Evolutionary conservation across 2,797 vertebrate genomes (phyloP).

Genomic region (Cryptoblepharus egeriae): DNA sequence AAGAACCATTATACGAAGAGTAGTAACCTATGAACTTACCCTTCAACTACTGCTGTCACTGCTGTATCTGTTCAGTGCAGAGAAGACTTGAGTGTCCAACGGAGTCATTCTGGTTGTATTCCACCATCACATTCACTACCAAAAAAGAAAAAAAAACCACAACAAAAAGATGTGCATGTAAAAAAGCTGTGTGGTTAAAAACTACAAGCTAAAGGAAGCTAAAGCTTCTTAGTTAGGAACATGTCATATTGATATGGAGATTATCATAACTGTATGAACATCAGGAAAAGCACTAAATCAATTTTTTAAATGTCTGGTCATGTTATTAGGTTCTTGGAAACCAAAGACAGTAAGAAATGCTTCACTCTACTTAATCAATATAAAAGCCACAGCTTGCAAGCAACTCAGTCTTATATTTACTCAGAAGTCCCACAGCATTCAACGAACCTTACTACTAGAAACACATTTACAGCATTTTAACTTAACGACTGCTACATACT

Average conservation of each 20-base stretch:
- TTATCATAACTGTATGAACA: not conserved
- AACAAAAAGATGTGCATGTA: constrained; percentile 7
- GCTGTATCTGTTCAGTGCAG: constrained; percentile 20
- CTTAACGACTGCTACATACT: not conserved
- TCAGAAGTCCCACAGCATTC: not conserved
- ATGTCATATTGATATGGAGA: not conserved
- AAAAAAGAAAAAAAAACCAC: not conserved
- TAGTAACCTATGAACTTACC: not conserved
- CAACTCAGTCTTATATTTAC: not conserved
- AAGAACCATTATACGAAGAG: not conserved
- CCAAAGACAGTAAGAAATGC: not conserved
- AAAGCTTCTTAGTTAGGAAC: not conserved
- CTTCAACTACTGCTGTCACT: constrained; percentile 31
- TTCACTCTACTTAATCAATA: not conserved
- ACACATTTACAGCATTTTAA: not conserved
- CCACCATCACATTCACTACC: constrained; percentile 9
- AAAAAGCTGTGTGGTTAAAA: not conserved
- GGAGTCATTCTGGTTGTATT: constrained; percentile 19
- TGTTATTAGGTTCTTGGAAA: not conserved
- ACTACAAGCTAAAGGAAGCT: too few species aligned
- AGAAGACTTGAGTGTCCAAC: constrained; percentile 3
- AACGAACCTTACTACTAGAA: not conserved
- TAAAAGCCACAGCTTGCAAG: not conserved
- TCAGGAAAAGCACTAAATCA: not conserved
- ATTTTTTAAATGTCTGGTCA: not conserved